Evolutionary conservation across 1,140 invertebrate species (phyloP), one percentile per base, ranked within the genome.

Genomic region (Tetraneura akinire): DNA sequence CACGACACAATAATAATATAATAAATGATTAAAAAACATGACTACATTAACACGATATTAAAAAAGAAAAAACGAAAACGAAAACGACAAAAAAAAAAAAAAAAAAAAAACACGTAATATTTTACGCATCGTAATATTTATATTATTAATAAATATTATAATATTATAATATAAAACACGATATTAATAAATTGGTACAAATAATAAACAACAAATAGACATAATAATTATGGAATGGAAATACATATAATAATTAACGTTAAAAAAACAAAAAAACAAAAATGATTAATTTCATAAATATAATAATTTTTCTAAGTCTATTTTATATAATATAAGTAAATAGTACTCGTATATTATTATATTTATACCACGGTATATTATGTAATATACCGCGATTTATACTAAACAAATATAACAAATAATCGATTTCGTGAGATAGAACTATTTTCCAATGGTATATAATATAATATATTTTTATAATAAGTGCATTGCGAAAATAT

Each of bases 161-260:
- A n/a, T 13, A 47, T 13, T 47, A 10, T 47, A 47, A 64, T 37
- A 3, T 64, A 64, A 37, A 64, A 9, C 18, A 68, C 6, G 23
- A 21, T 23, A 26, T 47, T 21, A 45, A 47, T 21, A 68, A 68
- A 68, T 47, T 26, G 66, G 42, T 68, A 47, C 13, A 47, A 68
- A 47, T 47, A 68, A 68, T 68, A 47, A 68, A 16, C 42, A 47
- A 68, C 42, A 68, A 47, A 68, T 32, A 62, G 60, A 32, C 60
- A 62, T 13, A 64, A 29, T 66, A 60, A 66, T 68, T 47, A 68
- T 68, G 66, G 66, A 68, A 68, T 68, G 66, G 66, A 68, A 68
- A 68, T n/a, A n/a, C n/a, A n/a, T n/a, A n/a, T n/a, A 68, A 45
- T 68, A 45, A 68, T 37, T 29, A 64, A 64, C 32, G 32, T 64